Evolutionary conservation across 2,113 vertebrate species (phyloP), one percentile per base, ranked within the genome.

Genomic region (Bagarius yarrelli): DNA sequence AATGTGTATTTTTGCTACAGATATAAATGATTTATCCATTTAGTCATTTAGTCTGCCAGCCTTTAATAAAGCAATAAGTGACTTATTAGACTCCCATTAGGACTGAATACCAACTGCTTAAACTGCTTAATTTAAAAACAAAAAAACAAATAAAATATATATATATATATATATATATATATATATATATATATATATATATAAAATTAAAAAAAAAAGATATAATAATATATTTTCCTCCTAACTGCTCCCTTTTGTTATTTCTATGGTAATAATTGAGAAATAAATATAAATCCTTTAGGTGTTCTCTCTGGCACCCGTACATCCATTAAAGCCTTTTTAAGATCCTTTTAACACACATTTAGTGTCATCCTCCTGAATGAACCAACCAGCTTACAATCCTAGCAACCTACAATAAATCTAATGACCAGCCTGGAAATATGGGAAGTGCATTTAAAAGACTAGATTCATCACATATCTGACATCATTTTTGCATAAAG

Each of bases 281-380:
- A 23, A 5, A 8, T 50, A 47, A 69, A n/a, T 47, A 14, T 70
- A 18, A 53, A 53, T 50, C n/a, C 4, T 53, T 3, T 47, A 71
- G 40, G 67, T 71, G 6, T 44, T 70, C n/a, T 27, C 6, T 8
- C n/a, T 71, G 66, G 13, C 23, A 25, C 4, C 44, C 44, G 36
- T 25, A 47, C 25, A 30, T 19, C 25, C 9, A 21, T 72, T 72
- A 72, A 72, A 52, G 4, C 25, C 25, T 4, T 12, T 9, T 30
- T 53, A 72, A 47, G 25, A 72, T 30, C 16, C 27, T 72, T 72
- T 53, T 19, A 72, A 67, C 34, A 44, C 40, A n/a, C 34, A 67
- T n/a, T 67, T 36, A 67, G 64, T 67, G 11, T 67, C 34, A 64
- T 64, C 61, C 18, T 67, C 4, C 34, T 23, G 23, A 67, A 67